Percentiles rank a stretch among this genome's conserved stretches.
Conservation (phyloP, 2,888 invertebrate genomes). For the Saturnia pavonia region DNA sequence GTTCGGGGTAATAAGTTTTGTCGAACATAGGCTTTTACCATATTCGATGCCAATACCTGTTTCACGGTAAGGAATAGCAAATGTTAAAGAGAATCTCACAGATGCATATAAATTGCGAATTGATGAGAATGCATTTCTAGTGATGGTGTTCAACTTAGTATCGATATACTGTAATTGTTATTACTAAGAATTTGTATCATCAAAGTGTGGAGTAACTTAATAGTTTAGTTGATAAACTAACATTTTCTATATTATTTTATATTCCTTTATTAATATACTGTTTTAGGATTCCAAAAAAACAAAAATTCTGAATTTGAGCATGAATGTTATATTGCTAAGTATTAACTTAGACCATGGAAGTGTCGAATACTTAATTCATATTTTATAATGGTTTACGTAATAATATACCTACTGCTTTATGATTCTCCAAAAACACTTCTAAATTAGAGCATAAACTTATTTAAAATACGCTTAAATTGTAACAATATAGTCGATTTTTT, state of each 20-base stretch:
- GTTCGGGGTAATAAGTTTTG: constrained; percentile 33
- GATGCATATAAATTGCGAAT: constrained; percentile 5
- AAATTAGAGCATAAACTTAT: too few species aligned
- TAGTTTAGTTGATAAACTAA: not conserved
- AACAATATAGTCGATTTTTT: too few species aligned
- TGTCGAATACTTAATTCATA: too few species aligned
- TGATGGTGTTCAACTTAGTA: not conserved
- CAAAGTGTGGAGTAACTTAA: not conserved
- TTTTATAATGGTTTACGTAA: too few species aligned
- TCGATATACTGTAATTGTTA: not conserved
- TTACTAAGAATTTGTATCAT: not conserved
- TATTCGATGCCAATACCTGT: constrained; percentile 33
- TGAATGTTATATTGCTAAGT: too few species aligned
- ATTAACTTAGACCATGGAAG: too few species aligned
- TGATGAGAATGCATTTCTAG: constrained; percentile 4
- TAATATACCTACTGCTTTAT: too few species aligned
- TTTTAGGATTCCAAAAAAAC: not conserved
- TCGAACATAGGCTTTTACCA: constrained; percentile 30
- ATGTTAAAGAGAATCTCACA: constrained; percentile 22
- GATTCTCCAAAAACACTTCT: too few species aligned
- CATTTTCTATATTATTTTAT: not conserved
- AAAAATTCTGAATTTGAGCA: not conserved
- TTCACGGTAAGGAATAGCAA: constrained; percentile 30
- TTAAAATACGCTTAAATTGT: too few species aligned
- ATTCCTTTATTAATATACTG: not conserved